A percentile compares a stretch with the other conserved stretches of the same genome.
These are phyloP conservation scores for Nannoperca australis DNA, from an alignment of 2,797 vertebrate species.

Conservation along the genomic window DNA sequence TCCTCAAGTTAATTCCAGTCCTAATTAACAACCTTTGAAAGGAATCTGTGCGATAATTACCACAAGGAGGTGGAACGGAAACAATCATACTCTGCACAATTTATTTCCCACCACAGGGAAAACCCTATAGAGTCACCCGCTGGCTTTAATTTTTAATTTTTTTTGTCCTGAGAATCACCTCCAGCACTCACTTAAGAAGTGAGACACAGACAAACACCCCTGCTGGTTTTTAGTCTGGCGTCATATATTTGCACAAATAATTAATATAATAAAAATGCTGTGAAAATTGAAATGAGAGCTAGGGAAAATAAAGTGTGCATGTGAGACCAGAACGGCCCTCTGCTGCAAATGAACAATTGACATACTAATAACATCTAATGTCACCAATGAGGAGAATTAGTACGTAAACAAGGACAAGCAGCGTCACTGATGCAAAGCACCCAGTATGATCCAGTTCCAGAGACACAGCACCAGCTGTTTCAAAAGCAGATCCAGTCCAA, in stretches of 20 bases:
- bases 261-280: slow-evolving; percentile 12
- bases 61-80: slow-evolving; percentile 81
- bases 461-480: neutral
- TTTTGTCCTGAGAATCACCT: slow-evolving; percentile 71
- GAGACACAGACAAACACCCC: slow-evolving; percentile 38
- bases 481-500: neutral
- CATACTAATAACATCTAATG: neutral
- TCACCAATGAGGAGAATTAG: neutral
- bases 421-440: slow-evolving; percentile 1
- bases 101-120: slow-evolving; percentile 79
- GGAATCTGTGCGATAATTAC: slow-evolving; percentile 81
- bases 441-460: neutral
- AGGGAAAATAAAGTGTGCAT: slow-evolving; percentile 24
- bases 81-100: slow-evolving; percentile 80
- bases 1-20: slow-evolving; percentile 82
- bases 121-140: slow-evolving; percentile 67
- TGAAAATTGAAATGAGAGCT: slow-evolving; percentile 12
- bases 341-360: neutral
- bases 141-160: slow-evolving; percentile 25
- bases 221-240: slow-evolving; percentile 37
- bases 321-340: neutral
- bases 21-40: slow-evolving; percentile 85
- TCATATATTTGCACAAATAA: slow-evolving; percentile 49
- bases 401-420: neutral
- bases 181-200: slow-evolving; percentile 53